Base-by-base conservation (phyloP, 1,140 invertebrate species). In the Hydropsyche tenuis region DNA sequence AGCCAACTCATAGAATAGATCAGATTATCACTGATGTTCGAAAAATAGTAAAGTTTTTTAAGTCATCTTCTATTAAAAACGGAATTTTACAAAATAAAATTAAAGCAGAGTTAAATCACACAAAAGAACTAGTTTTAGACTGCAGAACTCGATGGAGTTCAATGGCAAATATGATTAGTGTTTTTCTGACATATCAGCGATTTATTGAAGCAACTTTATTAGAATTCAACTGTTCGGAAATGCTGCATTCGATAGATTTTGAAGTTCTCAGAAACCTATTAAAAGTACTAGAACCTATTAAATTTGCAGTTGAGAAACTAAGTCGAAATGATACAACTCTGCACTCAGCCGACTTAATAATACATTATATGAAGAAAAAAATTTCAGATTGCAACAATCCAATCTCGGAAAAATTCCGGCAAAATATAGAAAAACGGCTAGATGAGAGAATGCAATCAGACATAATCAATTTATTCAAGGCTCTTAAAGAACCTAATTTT, bases 91-190 rank as follows among this genome's bases (percentile, higher is more conserved):
- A 60, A 25, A 60, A 60, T 6, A 18, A 60, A 18, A 20, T 60
- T 20, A 22, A 22, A 20, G 53, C 16, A 20, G 12, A 12, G 23
- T 11, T 11, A 25, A 60, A 20, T 3, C 11, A 12, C 18, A 20
- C 16, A 60, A 18, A 18, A 60, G 11, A 20, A 11, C 22, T 60
- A 12, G 2, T 60, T 16, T 16, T 60, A 12, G 53, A 60, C 20
- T 60, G 53, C 22, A 60, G 22, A 20, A 60, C 53, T 20, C 53
- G 53, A 60, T 60, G 53, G 53, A 60, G 22, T 25, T 16, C 53
- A 18, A 22, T 25, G 1, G 23, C 14, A 11, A 20, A n/a, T 22
- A 60, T 60, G 53, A 20, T 60, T 3, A 2, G n/a, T n/a, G n/a
- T n/a, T n/a, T n/a, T n/a, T n/a, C n/a, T n/a, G n/a, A n/a, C n/a